Evolutionary conservation across 2,888 invertebrate genomes (phyloP), one percentile per base, ranked within the genome.

Genomic region (Oligia latruncula): DNA sequence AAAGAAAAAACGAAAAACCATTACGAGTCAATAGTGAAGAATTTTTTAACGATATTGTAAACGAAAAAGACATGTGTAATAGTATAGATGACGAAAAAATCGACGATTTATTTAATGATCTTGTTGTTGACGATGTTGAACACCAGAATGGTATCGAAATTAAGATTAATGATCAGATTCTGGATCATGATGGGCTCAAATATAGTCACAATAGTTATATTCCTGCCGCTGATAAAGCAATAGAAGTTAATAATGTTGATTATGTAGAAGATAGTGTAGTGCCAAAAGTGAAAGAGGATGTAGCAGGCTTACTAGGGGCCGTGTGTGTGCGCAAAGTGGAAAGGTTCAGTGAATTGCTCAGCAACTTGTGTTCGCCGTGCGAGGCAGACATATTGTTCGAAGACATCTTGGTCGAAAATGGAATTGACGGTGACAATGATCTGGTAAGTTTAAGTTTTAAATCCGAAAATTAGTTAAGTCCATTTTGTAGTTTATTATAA

Each of bases 321-420:
- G 96, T 95, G 92, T 97, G 97, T 96, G 96, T 97, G 88, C 94
- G 95, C 81, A 96, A 95, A 96, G 97, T 97, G 92, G 96, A 96
- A 93, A 95, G 94, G 88, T 97, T 97, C 90, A 97, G 97, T 96
- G 97, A 97, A 92, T 93, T 97, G 93, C 95, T 97, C 83, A 96
- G 96, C 93, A 97, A 96, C 92, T 93, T 97, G 89, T 96, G 97
- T 93, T 96, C 96, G 8, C 96, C 97, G 8, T 94, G 95, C 85
- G 97, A 97, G 91, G 96, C 97, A 29, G 97, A 97, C 90, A 89
- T 95, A 79, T 90, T 97, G 87, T 97, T 97, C 86, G 96, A 97
- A 90, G 97, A 97, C 86, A 94, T 97, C 88, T 92, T 97, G 87
- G 95, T 94, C 77, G 96, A 95, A 85, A 96, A 95, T 88, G 96